Evolutionary conservation across 2,113 vertebrate species (phyloP).

Genomic region (Synchiropus splendidus): DNA sequence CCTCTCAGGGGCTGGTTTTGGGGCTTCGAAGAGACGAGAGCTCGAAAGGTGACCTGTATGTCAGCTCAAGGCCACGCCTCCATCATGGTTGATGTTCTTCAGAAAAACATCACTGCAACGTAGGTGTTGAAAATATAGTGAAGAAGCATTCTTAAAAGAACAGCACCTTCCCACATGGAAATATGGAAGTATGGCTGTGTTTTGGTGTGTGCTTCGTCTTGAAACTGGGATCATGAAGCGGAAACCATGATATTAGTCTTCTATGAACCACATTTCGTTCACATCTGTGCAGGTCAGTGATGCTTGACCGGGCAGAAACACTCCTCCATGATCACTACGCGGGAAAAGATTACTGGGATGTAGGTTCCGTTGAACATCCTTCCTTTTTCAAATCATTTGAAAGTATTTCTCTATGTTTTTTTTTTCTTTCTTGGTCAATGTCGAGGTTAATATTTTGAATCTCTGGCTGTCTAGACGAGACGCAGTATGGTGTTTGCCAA

Average conservation of each 20-base stretch:
- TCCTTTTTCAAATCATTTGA: no score
- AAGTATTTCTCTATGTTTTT: background rate
- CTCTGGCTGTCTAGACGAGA: constrained; percentile 85
- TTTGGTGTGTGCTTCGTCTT: no score
- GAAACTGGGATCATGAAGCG: no score
- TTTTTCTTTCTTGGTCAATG: background rate
- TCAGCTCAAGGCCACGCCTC: constrained; percentile 96
- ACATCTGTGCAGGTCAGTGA: constrained; percentile 56
- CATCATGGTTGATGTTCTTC: constrained; percentile 76
- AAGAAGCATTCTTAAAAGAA: no score
- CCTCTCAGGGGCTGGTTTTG: constrained; percentile 91
- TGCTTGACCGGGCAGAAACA: constrained; percentile 95
- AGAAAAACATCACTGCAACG: constrained; percentile 79
- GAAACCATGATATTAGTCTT: no score
- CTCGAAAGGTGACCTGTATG: constrained; percentile 77
- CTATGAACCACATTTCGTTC: no score
- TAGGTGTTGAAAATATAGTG: constrained; percentile 68
- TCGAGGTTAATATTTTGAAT: constrained; percentile 4
- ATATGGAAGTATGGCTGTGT: no score
- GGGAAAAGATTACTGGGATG: constrained; percentile 94
- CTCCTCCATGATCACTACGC: constrained; percentile 95
- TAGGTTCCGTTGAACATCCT: constrained; percentile 66
- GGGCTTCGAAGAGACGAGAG: constrained; percentile 89
- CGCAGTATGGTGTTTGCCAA: constrained; percentile 94
- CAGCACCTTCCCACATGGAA: no score